These are phyloP conservation scores for Callyntrura guangdongensis DNA, from an alignment of 2,888 invertebrate species.

Conservation along the genomic window DNA sequence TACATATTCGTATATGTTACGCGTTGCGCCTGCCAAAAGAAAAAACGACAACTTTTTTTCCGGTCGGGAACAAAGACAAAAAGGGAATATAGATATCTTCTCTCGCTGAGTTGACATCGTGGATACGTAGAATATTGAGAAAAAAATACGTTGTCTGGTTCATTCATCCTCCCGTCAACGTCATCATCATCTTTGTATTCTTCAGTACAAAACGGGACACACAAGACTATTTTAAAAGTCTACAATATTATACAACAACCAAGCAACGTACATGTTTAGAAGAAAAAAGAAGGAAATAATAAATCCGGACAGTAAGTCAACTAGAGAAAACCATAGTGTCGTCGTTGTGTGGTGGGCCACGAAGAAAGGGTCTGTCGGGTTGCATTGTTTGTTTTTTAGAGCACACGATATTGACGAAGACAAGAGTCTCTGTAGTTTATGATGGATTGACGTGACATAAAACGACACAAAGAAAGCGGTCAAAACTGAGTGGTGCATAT, in stretches of 20 bases:
- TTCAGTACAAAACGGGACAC: constrained; percentile 19
- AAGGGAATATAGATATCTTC: constrained; percentile 19
- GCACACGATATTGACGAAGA: not conserved
- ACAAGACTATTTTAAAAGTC: not conserved
- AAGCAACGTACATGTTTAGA: not conserved
- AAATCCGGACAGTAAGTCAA: not conserved
- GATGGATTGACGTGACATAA: constrained; percentile 4
- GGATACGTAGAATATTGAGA: not conserved
- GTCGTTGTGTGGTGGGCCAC: not conserved
- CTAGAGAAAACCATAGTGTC: not conserved
- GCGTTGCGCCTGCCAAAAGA: not conserved
- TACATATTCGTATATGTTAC: not conserved
- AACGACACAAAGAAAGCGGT: not conserved
- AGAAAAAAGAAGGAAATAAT: constrained; percentile 21
- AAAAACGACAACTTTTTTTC: not conserved
- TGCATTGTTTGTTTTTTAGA: constrained; percentile 25
- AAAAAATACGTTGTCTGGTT: constrained; percentile 36
- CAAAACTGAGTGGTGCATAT: not conserved
- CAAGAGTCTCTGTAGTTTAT: not conserved
- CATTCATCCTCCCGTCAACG: constrained; percentile 4
- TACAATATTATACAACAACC: not conserved
- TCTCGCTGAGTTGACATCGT: not conserved
- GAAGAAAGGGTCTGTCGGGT: not conserved
- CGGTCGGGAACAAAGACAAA: not conserved
- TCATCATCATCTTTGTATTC: constrained; percentile 16